These are phyloP conservation scores for Nestor notabilis DNA, from an alignment of 2,113 vertebrate genomes.

Conservation along the genomic window DNA sequence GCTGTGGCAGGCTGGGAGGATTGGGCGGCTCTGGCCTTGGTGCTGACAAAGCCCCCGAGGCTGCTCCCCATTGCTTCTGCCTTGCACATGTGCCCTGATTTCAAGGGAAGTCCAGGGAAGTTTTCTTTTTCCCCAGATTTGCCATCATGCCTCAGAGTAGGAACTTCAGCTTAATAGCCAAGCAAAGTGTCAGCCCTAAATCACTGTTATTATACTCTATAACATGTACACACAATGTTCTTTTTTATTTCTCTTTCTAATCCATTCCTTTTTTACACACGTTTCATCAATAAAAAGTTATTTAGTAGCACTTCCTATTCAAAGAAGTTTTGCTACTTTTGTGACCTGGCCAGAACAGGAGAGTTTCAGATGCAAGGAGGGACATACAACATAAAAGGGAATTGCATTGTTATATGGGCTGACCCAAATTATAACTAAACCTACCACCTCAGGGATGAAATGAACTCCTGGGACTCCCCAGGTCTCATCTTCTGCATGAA, in stretches of 20 bases:
- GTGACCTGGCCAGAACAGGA: neutral
- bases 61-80: neutral
- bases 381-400: neutral
- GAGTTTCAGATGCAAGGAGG: neutral
- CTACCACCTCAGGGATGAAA: neutral
- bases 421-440: neutral
- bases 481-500: neutral
- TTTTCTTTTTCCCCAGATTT: neutral
- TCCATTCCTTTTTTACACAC: neutral
- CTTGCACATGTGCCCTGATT: neutral
- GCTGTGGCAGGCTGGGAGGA: neutral
- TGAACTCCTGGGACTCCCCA: neutral
- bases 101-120: neutral
- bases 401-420: neutral
- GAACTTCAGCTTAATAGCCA: neutral
- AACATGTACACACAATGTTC: neutral
- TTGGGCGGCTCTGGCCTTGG: neutral
- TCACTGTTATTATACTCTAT: neutral
- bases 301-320: neutral
- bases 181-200: neutral
- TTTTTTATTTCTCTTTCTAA: neutral
- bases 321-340: neutral
- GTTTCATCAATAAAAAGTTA: neutral
- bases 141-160: neutral
- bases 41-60: neutral